Percentiles rank a stretch among this genome's conserved stretches.
phyloP scores from a whole-genome alignment of 2,797 vertebrate genomes.

The Adelosebastes latens region DNA sequence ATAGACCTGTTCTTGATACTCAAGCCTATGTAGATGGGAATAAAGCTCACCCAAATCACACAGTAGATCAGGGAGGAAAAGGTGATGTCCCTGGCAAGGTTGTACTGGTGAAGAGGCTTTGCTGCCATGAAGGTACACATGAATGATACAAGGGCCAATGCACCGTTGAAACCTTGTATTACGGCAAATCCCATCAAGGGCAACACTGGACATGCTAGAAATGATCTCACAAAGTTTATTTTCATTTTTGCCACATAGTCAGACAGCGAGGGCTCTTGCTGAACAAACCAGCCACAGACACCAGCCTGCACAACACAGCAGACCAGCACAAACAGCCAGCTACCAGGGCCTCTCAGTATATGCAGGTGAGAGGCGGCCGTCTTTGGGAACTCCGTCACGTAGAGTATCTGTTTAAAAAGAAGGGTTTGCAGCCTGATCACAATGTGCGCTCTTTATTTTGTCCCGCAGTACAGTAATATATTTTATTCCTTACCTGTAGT shows the following conservation, averaged over 20 bases:
- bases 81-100: conserved; percentile 88
- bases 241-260: conserved; percentile 45
- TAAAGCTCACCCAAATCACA: conserved; percentile 87
- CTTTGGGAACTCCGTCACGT: conserved; percentile 81
- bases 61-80: conserved; percentile 86
- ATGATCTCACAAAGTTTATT: conserved; percentile 64
- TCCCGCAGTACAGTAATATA: not conserved
- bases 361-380: conserved; percentile 65
- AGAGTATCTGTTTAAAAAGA: conserved; percentile 72
- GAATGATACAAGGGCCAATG: conserved; percentile 85
- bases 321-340: conserved; percentile 74
- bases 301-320: conserved; percentile 77
- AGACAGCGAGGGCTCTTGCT: conserved; percentile 55
- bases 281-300: conserved; percentile 75
- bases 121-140: conserved; percentile 92
- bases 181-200: conserved; percentile 81
- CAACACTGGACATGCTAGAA: conserved; percentile 69
- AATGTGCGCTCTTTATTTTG: not conserved
- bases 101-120: conserved; percentile 80
- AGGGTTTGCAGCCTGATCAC: not conserved
- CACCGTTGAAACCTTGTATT: conserved; percentile 79
- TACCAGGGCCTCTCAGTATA: conserved; percentile 64
- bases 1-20: conserved; percentile 56
- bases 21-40: conserved; percentile 83
- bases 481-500: conserved; percentile 75